Conservation (phyloP, 2,888 invertebrate species). For the Ernsta delagoae region DNA sequence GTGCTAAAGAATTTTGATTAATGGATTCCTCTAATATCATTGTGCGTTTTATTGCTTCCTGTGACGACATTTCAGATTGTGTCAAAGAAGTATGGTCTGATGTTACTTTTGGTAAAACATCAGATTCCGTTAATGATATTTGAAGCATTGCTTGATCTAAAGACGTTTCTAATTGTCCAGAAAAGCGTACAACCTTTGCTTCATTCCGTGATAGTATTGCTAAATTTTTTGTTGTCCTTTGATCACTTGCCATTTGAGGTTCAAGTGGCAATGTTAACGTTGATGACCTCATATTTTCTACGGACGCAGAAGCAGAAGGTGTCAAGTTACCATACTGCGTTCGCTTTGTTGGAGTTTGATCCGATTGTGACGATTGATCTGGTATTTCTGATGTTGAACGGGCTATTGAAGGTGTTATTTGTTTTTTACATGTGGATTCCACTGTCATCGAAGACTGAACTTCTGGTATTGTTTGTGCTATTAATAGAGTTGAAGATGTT, state of each 20-base stretch:
- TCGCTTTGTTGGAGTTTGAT: background rate
- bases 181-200: background rate
- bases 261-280: background rate
- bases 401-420: background rate
- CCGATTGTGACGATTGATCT: background rate
- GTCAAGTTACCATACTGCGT: background rate
- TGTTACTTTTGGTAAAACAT: background rate
- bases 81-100: background rate
- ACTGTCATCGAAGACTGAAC: background rate
- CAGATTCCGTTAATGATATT: background rate
- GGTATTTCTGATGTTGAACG: too few species aligned
- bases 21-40: too few species aligned
- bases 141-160: slow-evolving; percentile 1
- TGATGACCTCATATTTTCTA: background rate
- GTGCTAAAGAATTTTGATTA: background rate
- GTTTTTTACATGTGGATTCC: background rate
- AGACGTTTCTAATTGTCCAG: background rate
- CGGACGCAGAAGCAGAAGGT: background rate
- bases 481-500: too few species aligned
- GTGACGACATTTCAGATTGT: background rate
- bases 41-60: background rate
- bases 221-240: background rate
- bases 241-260: background rate
- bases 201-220: background rate
- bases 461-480: background rate